A percentile compares a stretch with the other conserved stretches of the same genome.
phyloP scores from a whole-genome alignment of 2,113 vertebrate species.

The Notiomystis cincta region DNA sequence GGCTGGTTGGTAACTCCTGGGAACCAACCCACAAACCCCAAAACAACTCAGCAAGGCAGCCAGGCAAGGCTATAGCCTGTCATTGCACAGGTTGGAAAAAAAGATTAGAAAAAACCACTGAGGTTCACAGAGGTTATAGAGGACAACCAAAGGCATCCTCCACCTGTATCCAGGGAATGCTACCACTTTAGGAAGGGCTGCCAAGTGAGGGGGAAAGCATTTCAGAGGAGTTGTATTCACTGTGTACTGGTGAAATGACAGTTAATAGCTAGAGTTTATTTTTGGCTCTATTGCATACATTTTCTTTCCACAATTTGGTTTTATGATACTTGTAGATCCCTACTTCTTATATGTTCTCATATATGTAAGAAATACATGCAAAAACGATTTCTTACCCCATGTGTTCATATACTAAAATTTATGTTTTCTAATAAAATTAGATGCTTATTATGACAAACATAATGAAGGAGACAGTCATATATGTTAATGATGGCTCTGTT shows the following conservation, averaged over 20 bases:
- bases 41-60: not conserved
- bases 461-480: not conserved
- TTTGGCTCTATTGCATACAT: not conserved
- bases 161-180: not conserved
- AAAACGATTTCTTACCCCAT: not conserved
- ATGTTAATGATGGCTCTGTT: not conserved
- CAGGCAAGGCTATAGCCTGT: not conserved
- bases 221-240: not conserved
- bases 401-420: not conserved
- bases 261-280: not conserved
- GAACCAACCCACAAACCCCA: not conserved
- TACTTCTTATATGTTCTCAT: not conserved
- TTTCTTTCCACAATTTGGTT: not conserved
- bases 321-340: not conserved
- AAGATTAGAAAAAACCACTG: not conserved
- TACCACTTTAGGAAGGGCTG: not conserved
- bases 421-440: not conserved
- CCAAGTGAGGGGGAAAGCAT: not conserved
- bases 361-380: not conserved
- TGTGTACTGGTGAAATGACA: not conserved
- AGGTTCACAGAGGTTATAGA: not conserved
- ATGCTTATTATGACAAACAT: not conserved
- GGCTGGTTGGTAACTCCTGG: not conserved
- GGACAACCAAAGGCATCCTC: not conserved
- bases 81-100: not conserved